Evolutionary conservation across 2,888 invertebrate species (phyloP).

Genomic region (Andrena minutula): DNA sequence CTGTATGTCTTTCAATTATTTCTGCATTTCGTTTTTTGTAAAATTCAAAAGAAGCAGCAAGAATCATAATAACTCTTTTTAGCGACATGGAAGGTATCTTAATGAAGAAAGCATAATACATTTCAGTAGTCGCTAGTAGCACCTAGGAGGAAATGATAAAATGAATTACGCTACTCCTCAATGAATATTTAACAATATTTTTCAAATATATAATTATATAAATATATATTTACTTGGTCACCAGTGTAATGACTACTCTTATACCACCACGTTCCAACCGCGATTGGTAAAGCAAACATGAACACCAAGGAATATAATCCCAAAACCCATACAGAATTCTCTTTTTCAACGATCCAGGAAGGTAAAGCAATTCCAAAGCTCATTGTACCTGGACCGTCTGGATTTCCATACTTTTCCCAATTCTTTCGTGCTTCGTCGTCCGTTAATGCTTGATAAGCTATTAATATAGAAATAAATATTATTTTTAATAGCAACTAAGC

Average conservation of each 20-base stretch:
- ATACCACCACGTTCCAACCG: conserved; percentile 99
- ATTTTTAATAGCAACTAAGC: conserved; percentile 16
- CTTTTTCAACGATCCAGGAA: conserved; percentile 99
- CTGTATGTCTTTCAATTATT: conserved; percentile 95
- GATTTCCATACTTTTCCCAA: conserved; percentile 99
- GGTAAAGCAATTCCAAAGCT: conserved; percentile 99
- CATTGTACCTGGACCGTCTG: conserved; percentile 99
- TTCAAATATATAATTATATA: neutral
- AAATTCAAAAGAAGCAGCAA: conserved; percentile 98
- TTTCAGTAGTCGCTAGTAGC: conserved; percentile 97
- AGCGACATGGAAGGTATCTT: conserved; percentile 98
- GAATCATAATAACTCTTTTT: conserved; percentile 97
- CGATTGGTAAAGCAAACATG: conserved; percentile 97
- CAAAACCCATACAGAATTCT: conserved; percentile 99
- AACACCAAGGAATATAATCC: conserved; percentile 98
- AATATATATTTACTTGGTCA: conserved; percentile 89
- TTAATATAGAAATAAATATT: conserved; percentile 37
- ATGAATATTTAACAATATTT: conserved; percentile 2
- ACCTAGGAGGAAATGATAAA: conserved; percentile 86
- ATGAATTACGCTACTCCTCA: neutral
- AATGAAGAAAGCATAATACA: conserved; percentile 98
- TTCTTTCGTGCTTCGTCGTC: conserved; percentile 98
- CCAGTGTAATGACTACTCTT: conserved; percentile 98
- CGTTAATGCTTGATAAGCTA: conserved; percentile 93
- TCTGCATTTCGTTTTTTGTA: conserved; percentile 97